Evolutionary conservation across 2,113 vertebrate genomes (phyloP), one percentile per base, ranked within the genome.

Genomic region (Neotragus moschatus): DNA sequence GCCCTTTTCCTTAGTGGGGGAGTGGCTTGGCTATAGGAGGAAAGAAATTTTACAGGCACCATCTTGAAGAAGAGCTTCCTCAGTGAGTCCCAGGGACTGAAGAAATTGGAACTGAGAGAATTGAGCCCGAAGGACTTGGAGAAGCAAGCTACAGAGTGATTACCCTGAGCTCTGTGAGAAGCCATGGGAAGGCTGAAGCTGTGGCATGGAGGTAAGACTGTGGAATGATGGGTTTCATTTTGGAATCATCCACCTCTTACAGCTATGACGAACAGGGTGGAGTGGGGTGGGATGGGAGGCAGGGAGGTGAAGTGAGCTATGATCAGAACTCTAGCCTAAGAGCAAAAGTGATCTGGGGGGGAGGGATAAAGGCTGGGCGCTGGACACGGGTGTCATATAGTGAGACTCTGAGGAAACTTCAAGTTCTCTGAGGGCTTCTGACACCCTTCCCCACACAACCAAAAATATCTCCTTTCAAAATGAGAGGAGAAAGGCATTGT

Each of bases 401-500:
- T 53, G 15, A 77, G 66, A 91, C 4, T 26, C 1, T n/a, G 63
- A 91, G 13, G 70, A 53, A 84, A 80, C 63, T 26, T 86, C 55
- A 45, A 75, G 49, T 75, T 63, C 63, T 47, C 63, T 28, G n/a
- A 79, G 60, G 86, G 45, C 10, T 95, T 58, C 75, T 79, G 80
- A 90, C 51, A 60, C 53, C 21, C 82, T 66, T 95, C 30, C 36
- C 33, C 60, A n/a, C 1, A 14, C 86, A 73, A 93, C 56, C 33
- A 61, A 47, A 80, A 60, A 30, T 26, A 82, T 5, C 36, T 75
- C 43, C 53, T 25, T 94, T 87, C 77, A 15, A 77, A 88, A 39
- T 19, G 70, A 81, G 58, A 96, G 89, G 82, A 96, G 88, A 96
- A 58, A 96, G 80, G n/a, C 75, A 49, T 58, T 33, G 0, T n/a